Evolutionary conservation across 2,113 vertebrate species (phyloP).

Genomic region (Anhinga anhinga): DNA sequence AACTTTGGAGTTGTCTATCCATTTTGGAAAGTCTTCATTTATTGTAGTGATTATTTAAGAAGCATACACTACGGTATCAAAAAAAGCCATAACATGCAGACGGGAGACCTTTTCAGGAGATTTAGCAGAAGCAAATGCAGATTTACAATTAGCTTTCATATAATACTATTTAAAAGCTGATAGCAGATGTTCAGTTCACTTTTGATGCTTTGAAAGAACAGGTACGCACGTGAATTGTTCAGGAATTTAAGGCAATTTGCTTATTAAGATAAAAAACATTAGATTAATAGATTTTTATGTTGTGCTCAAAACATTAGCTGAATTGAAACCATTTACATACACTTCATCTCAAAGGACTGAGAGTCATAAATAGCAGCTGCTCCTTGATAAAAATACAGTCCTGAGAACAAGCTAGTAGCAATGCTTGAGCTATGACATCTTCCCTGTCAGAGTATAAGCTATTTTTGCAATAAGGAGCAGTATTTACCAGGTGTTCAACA

Average conservation of each 20-base stretch:
- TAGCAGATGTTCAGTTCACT: slow-evolving; percentile 34
- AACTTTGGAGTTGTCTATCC: slow-evolving; percentile 43
- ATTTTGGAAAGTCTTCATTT: slow-evolving; percentile 59
- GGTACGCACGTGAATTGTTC: background rate
- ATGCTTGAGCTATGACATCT: slow-evolving; percentile 58
- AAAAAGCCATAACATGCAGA: slow-evolving; percentile 53
- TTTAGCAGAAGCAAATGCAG: slow-evolving; percentile 62
- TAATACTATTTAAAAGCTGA: slow-evolving; percentile 57
- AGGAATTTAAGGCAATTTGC: slow-evolving; percentile 64
- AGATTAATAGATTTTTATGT: slow-evolving; percentile 1
- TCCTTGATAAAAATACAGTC: slow-evolving; percentile 62
- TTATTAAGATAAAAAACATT: slow-evolving; percentile 33
- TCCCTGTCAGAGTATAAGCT: slow-evolving; percentile 57
- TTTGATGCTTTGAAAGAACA: slow-evolving; percentile 32
- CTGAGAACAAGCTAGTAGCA: slow-evolving; percentile 61
- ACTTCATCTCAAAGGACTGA: slow-evolving; percentile 57
- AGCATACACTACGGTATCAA: slow-evolving; percentile 62
- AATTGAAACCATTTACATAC: slow-evolving; percentile 44
- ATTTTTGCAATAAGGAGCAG: slow-evolving; percentile 55
- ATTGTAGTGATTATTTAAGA: slow-evolving; percentile 51
- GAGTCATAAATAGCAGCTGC: slow-evolving; percentile 55
- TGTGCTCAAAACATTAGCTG: slow-evolving; percentile 50
- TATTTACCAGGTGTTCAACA: slow-evolving; percentile 54
- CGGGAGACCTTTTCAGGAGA: slow-evolving; percentile 43
- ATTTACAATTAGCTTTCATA: slow-evolving; percentile 68